Percentiles rank a stretch among this genome's conserved stretches.
phyloP scores from a whole-genome alignment of 1,140 invertebrate species.

The Phortica variegata region DNA sequence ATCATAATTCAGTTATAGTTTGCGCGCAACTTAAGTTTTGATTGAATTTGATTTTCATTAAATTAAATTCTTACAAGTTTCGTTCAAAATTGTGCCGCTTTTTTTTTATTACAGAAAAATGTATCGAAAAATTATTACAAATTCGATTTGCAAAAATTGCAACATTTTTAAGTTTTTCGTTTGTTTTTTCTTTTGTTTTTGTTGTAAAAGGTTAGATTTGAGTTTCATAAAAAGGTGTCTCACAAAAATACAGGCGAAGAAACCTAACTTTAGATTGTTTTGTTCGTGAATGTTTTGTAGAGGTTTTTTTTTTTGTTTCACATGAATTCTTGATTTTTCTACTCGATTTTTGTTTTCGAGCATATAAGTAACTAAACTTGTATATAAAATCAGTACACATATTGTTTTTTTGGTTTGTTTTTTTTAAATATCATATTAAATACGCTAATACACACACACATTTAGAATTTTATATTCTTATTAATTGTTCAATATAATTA shows the following conservation, averaged over 20 bases:
- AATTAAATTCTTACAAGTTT: no score
- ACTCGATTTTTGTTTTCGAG: no score
- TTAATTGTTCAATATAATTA: no score
- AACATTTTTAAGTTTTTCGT: slow-evolving; percentile 7
- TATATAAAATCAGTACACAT: slow-evolving; percentile 51
- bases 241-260: slow-evolving; percentile 44
- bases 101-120: no score
- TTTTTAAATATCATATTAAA: slow-evolving; percentile 16
- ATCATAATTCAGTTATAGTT: no score
- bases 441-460: slow-evolving; percentile 25
- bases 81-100: no score
- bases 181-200: slow-evolving; percentile 3
- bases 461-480: slow-evolving; percentile 8
- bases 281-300: no score
- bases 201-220: slow-evolving; percentile 16
- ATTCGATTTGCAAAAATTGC: slow-evolving; percentile 1
- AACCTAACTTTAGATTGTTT: slow-evolving; percentile 20
- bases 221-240: slow-evolving; percentile 37
- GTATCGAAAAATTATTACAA: no score
- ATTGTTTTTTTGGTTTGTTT: slow-evolving; percentile 9
- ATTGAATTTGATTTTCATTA: no score
- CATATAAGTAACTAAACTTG: slow-evolving; percentile 19
- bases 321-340: no score
- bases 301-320: no score
- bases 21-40: no score